Evolutionary conservation across 2,888 invertebrate genomes (phyloP).

Genomic region (Oxyteleia sp.): DNA sequence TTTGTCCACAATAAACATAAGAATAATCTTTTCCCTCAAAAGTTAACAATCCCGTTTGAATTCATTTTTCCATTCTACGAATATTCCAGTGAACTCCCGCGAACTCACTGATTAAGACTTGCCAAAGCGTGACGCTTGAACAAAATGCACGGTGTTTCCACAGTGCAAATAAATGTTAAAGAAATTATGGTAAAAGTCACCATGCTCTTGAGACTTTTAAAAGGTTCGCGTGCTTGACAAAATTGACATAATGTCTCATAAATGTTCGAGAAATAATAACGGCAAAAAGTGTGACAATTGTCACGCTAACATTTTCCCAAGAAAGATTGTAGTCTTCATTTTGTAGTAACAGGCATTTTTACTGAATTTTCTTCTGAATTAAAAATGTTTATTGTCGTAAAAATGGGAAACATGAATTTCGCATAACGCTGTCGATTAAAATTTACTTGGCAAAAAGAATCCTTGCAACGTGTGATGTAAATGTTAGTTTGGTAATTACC

Average conservation of each 20-base stretch:
- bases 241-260: constrained; percentile 57
- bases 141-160: constrained; percentile 2
- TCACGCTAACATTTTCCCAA: constrained; percentile 57
- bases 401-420: constrained; percentile 15
- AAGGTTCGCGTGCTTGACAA: constrained; percentile 39
- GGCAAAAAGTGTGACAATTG: constrained; percentile 60
- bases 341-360: constrained; percentile 22
- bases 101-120: constrained; percentile 31
- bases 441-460: not conserved
- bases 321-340: constrained; percentile 30
- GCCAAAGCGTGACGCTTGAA: constrained; percentile 45
- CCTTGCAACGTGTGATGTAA: not conserved
- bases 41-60: constrained; percentile 14
- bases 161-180: constrained; percentile 46
- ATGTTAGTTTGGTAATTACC: not conserved
- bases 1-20: too few species aligned
- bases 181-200: constrained; percentile 16
- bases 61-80: constrained; percentile 20
- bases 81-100: constrained; percentile 28
- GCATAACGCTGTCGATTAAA: constrained; percentile 29
- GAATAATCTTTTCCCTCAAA: too few species aligned
- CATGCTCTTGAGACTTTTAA: constrained; percentile 17
- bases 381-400: constrained; percentile 20
- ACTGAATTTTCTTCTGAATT: not conserved
- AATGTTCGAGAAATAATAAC: constrained; percentile 42